A percentile compares a stretch with the other conserved stretches of the same genome.
These are phyloP conservation scores for Ophthalmolycus amberensis DNA, from an alignment of 2,113 vertebrate species.

Conservation along the genomic window DNA sequence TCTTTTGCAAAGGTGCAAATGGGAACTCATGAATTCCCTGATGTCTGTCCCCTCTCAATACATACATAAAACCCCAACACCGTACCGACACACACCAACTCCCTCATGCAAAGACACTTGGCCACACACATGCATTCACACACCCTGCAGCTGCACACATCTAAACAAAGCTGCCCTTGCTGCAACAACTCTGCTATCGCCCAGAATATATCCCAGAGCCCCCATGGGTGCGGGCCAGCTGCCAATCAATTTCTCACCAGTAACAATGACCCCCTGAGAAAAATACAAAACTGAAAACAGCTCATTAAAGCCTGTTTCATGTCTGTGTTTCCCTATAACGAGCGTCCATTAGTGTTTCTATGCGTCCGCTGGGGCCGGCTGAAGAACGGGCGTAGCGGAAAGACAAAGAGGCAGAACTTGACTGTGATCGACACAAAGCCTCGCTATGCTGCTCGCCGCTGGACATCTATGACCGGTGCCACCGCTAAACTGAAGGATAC, in stretches of 20 bases:
- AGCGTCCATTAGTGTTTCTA: constrained; percentile 75
- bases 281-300: constrained; percentile 69
- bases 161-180: constrained; percentile 63
- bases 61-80: neutral
- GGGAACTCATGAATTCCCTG: neutral
- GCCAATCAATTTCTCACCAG: constrained; percentile 79
- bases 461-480: constrained; percentile 69
- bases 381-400: constrained; percentile 31
- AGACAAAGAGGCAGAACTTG: constrained; percentile 47
- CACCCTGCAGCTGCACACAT: constrained; percentile 47
- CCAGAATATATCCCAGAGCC: constrained; percentile 55
- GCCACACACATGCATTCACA: constrained; percentile 18
- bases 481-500: constrained; percentile 39
- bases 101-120: constrained; percentile 26
- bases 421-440: constrained; percentile 66
- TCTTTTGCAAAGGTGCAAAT: neutral
- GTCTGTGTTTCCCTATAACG: constrained; percentile 70
- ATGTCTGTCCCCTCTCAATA: neutral
- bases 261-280: constrained; percentile 70
- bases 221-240: constrained; percentile 52
- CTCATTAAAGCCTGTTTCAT: constrained; percentile 79
- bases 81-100: neutral
- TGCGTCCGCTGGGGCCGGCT: constrained; percentile 47
- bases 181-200: constrained; percentile 56
- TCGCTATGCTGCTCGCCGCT: constrained; percentile 55